Conservation (phyloP, 2,113 vertebrate species). For the Upupa epops region DNA sequence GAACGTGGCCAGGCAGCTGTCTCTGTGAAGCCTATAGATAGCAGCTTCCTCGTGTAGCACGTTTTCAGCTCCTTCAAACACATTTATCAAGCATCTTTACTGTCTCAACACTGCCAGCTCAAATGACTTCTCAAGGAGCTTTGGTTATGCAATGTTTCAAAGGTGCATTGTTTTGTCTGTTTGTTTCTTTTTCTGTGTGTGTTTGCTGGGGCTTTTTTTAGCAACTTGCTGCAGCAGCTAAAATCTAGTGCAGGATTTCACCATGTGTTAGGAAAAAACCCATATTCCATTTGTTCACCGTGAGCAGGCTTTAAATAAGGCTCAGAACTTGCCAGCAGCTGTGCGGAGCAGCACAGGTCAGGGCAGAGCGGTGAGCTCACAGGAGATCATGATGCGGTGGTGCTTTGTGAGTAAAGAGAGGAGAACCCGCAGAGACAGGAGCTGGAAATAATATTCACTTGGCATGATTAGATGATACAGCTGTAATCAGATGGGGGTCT, state of each 20-base stretch:
- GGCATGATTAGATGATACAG: neutral
- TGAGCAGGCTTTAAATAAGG: constrained; percentile 41
- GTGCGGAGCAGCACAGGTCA: neutral
- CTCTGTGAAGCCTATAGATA: constrained; percentile 54
- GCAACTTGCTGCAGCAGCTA: constrained; percentile 25
- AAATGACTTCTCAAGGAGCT: constrained; percentile 59
- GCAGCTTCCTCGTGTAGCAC: constrained; percentile 56
- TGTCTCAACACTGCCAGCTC: constrained; percentile 59
- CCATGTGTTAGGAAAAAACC: neutral
- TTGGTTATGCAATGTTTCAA: constrained; percentile 50
- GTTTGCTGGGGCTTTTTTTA: neutral
- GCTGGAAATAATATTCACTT: neutral
- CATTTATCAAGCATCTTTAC: constrained; percentile 60
- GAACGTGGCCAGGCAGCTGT: constrained; percentile 51
- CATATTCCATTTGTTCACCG: neutral
- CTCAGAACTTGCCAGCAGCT: constrained; percentile 30
- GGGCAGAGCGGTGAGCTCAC: neutral
- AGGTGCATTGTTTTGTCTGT: constrained; percentile 21
- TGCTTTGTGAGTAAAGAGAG: neutral
- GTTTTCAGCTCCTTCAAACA: constrained; percentile 62
- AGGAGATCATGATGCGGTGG: accelerated
- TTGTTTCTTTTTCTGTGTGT: neutral
- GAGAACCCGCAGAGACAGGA: neutral
- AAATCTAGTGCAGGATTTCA: constrained; percentile 48
- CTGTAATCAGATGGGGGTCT: neutral